phyloP scores from a whole-genome alignment of 2,113 vertebrate species.

The Eudyptes chrysolophus region DNA sequence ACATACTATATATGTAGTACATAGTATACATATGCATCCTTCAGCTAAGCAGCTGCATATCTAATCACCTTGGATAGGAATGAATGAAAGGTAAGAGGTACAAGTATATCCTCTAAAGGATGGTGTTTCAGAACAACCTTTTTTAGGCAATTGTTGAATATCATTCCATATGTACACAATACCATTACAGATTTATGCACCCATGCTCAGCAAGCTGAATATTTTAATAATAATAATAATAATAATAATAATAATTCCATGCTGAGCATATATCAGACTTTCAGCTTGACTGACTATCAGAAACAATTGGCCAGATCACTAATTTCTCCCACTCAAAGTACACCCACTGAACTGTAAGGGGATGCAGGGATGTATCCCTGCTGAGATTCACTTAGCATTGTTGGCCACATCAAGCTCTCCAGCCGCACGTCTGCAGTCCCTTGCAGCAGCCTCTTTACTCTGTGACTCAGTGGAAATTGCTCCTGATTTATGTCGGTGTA shows the following conservation, averaged over 20 bases:
- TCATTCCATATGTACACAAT: not conserved
- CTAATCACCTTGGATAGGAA: not conserved
- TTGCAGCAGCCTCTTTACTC: not conserved
- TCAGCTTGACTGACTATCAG: not conserved
- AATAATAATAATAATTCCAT: not conserved
- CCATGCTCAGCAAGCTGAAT: not conserved
- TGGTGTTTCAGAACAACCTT: not conserved
- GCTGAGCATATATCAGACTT: not conserved
- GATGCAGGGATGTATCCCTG: not conserved
- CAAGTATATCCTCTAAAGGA: not conserved
- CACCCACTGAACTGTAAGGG: not conserved
- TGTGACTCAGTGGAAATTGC: not conserved
- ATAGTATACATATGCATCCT: not conserved
- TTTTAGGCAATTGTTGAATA: not conserved
- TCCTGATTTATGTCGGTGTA: not conserved
- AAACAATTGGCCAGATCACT: not conserved
- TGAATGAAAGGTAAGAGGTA: not conserved
- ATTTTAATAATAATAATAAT: not conserved
- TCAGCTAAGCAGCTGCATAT: not conserved
- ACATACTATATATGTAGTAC: no score
- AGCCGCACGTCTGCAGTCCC: not conserved
- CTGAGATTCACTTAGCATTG: not conserved
- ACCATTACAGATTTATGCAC: not conserved
- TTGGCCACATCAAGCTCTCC: not conserved
- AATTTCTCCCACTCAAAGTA: not conserved